Conservation (phyloP, 2,888 invertebrate species). For the Maniola hyperantus region DNA sequence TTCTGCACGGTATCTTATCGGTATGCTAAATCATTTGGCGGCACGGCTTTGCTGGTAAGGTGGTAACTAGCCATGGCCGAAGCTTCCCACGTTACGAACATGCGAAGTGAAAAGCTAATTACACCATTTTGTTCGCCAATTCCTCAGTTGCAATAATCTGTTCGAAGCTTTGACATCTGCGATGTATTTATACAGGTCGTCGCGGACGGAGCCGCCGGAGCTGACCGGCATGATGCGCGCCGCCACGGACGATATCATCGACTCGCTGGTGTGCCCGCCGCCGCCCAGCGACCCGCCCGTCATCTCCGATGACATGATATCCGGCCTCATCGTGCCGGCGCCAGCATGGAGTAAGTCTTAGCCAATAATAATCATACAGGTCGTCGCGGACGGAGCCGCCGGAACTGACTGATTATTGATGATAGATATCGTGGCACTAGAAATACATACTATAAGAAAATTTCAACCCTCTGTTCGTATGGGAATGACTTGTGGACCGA, state of each 20-base stretch:
- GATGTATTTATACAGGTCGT: conserved; percentile 80
- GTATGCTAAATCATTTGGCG: too few relatives aligned
- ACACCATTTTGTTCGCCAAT: too few relatives aligned
- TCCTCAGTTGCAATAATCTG: not conserved
- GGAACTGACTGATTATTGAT: conserved; percentile 83
- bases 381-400: conserved; percentile 92
- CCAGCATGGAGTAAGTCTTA: conserved; percentile 94
- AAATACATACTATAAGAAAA: too few relatives aligned
- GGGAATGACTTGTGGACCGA: too few relatives aligned
- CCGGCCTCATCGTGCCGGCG: conserved; percentile 97
- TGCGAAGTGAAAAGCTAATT: too few relatives aligned
- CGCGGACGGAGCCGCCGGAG: conserved; percentile 91
- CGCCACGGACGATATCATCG: conserved; percentile 97
- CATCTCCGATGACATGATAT: conserved; percentile 97
- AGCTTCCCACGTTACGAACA: too few relatives aligned
- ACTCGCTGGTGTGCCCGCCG: conserved; percentile 97
- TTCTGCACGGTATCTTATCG: too few relatives aligned
- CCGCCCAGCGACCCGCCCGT: conserved; percentile 96
- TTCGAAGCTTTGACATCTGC: not conserved
- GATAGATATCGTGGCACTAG: too few relatives aligned
- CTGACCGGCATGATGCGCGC: conserved; percentile 89
- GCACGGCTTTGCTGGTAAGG: too few relatives aligned
- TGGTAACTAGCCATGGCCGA: too few relatives aligned
- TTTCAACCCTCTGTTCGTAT: too few relatives aligned
- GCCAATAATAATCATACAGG: conserved; percentile 56